A percentile compares a stretch with the other conserved stretches of the same genome.
Evolutionary conservation across 2,797 vertebrate genomes (phyloP).

Genomic region (Coendou prehensilis): DNA sequence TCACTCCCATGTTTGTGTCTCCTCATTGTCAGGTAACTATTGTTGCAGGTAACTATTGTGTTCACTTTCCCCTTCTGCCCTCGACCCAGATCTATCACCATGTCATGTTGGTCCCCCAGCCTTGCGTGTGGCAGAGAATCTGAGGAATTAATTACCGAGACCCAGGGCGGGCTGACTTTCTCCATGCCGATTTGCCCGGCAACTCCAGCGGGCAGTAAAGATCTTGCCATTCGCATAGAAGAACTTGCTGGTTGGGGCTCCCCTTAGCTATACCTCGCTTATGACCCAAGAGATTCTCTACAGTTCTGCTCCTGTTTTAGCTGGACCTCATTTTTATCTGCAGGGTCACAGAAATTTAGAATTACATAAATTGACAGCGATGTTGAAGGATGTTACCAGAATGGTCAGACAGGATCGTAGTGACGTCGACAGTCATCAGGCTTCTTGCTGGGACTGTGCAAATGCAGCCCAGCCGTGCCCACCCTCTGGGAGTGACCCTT

Average conservation of each 20-base stretch:
- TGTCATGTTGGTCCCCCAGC: neutral
- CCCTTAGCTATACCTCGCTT: neutral
- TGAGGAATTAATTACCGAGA: slow-evolving; percentile 35
- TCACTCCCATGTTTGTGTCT: neutral
- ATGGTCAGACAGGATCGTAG: neutral
- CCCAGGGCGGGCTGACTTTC: neutral
- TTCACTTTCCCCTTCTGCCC: too few species aligned
- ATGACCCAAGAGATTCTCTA: neutral
- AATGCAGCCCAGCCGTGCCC: fast-evolving
- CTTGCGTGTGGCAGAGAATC: neutral
- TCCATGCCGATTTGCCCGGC: neutral
- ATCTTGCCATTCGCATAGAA: neutral
- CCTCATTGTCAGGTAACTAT: neutral
- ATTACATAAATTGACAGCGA: neutral
- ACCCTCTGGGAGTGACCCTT: neutral
- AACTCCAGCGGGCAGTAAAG: neutral
- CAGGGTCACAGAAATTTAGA: slow-evolving; percentile 40
- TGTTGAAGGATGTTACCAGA: neutral
- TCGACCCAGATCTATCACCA: neutral
- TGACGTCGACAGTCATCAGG: neutral
- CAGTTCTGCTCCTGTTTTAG: neutral
- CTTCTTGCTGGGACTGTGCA: neutral
- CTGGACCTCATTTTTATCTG: slow-evolving; percentile 50
- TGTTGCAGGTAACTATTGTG: neutral
- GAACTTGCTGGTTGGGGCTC: neutral